Base-by-base conservation (phyloP, 2,113 vertebrate species). In the Esox niger region DNA sequence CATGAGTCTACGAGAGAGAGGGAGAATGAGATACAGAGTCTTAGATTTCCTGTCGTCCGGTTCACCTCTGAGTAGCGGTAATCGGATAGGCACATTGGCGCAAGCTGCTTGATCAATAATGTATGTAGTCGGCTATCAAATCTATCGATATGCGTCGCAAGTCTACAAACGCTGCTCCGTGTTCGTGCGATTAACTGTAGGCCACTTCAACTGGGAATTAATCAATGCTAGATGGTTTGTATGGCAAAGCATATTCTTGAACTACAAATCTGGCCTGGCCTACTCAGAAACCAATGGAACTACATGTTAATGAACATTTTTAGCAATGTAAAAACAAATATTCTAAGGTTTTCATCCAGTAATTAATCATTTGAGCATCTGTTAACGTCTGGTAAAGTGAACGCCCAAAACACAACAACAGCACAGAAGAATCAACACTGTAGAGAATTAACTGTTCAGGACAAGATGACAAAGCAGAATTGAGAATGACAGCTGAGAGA, bases 51-150 rank as follows among this genome's bases (percentile, higher is more conserved):
- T 31, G 2, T 31, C 26, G 29, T 74, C 20, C 27, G 11, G 70
- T 78, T 77, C 62, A 58, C 62, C 23, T 60, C 74, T 15, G 76
- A 70, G 66, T 9, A 38, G 9, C 68, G 9, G 85, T 67, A 86
- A 90, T n/a, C 17, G 30, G 76, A 89, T 73, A 79, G 6, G 47
- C 60, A 64, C 62, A 33, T 73, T 78, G 6, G 47, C 60, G 66
- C 62, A 33, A 75, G 57, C 30, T 70, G 63, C 73, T 61, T 76
- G 75, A 87, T 86, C 84, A 66, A 85, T 83, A 84, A 83, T 75
- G 81, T 79, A 88, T 87, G 82, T 68, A 62, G 77, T 78, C 69
- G 55, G 71, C 85, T 80, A 83, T 88, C 83, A 82, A 82, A 85
- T 79, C 58, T 86, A 88, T 87, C 52, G 84, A 88, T 71, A 75